A percentile compares a stretch with the other conserved stretches of the same genome.
These are phyloP conservation scores for Acropternis orthonyx DNA, from an alignment of 2,797 vertebrate species.

Conservation along the genomic window DNA sequence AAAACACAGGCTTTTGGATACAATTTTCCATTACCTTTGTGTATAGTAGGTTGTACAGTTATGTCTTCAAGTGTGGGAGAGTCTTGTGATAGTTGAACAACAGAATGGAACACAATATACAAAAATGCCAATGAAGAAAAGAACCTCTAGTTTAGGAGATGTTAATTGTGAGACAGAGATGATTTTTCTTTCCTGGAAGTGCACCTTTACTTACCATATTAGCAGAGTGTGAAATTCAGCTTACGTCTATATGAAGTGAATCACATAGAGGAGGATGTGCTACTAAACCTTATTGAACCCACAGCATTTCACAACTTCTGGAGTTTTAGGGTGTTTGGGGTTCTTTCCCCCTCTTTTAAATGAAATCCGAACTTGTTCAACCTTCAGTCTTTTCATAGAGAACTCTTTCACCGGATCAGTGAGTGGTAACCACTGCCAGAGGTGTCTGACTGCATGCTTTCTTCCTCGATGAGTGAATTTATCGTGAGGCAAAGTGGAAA, in stretches of 20 bases:
- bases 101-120: neutral
- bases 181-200: neutral
- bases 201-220: neutral
- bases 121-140: neutral
- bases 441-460: neutral
- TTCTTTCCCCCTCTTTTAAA: neutral
- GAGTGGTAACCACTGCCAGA: neutral
- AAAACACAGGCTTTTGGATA: neutral
- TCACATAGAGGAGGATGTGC: neutral
- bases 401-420: neutral
- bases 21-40: neutral
- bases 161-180: neutral
- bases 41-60: neutral
- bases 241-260: neutral
- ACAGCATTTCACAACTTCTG: neutral
- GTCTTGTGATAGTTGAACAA: neutral
- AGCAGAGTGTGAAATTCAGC: neutral
- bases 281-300: fast-evolving
- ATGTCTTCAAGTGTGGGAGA: neutral
- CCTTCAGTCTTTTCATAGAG: neutral
- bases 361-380: neutral
- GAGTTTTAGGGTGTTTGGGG: neutral
- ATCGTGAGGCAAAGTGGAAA: neutral
- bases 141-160: neutral
- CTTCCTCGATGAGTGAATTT: neutral